These are phyloP conservation scores for Deroplatys truncata DNA, from an alignment of 2,888 invertebrate genomes.

Conservation along the genomic window DNA sequence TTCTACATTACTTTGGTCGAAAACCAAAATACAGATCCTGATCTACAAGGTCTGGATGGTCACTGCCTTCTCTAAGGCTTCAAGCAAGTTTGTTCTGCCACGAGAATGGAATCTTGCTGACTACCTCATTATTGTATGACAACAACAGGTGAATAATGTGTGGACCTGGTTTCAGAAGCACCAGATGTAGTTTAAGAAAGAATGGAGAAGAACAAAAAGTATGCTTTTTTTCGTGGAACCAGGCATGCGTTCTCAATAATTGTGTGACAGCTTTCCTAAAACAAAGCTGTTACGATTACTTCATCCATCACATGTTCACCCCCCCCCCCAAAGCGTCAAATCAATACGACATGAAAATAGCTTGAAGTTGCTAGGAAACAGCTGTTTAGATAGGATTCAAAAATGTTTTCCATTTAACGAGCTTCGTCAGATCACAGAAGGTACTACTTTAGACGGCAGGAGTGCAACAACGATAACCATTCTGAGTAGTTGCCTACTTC, in stretches of 20 bases:
- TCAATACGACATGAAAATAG: not conserved
- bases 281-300: not conserved
- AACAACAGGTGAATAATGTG: not conserved
- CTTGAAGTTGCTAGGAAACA: too few species aligned
- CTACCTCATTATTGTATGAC: not conserved
- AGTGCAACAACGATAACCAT: too few species aligned
- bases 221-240: not conserved
- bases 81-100: not conserved
- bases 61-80: not conserved
- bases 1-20: too few species aligned
- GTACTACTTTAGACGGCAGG: too few species aligned
- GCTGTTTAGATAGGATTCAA: too few species aligned
- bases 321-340: not conserved
- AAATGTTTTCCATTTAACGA: too few species aligned
- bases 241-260: not conserved
- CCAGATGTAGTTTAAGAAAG: not conserved
- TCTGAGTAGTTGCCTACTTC: too few species aligned
- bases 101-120: not conserved
- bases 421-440: too few species aligned
- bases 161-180: not conserved
- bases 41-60: too few species aligned
- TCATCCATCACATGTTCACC: not conserved
- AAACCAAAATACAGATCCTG: too few species aligned
- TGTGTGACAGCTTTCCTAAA: not conserved
- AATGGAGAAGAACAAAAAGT: not conserved